Base-by-base conservation (phyloP, 23 tunicate genomes). In the Pegea sp. region DNA sequence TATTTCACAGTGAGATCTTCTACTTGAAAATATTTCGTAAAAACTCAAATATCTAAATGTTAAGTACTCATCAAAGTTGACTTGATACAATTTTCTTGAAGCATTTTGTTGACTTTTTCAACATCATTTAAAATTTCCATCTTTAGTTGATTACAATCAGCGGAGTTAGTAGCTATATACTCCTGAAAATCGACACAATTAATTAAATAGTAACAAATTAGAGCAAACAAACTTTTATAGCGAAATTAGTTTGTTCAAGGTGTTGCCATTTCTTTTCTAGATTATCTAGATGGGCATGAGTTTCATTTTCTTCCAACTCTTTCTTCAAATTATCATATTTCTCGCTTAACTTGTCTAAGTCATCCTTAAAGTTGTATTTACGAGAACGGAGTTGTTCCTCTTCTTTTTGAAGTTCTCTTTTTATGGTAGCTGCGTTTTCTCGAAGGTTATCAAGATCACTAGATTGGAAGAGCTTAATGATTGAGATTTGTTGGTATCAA, bases 241-340 rank as follows among this genome's bases (percentile, higher is more conserved):
- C 75, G 49, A 84, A 84, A 52, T 84, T 84, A 49, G 60, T 84
- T 59, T 84, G 84, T 34, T 84, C 95, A 52, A 84, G 3, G 42
- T 74, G 76, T 53, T 84, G 84, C 95, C 81, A 74, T 56, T 74
- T 84, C 62, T 53, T 68, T 25, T 67, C 75, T 54, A 61, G 43
- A 51, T 84, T 84, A 26, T 52, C 61, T 0, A 84, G 72, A 49
- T 74, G 84, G 1, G 72, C 76, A 31, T 73, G 84, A 6, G 95
- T 74, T 24, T 84, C 95, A 33, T 73, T 74, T 42, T 74, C 84
- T 29, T 84, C 95, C 49, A 84, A 29, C 13, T 26, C 27, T 42
- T 30, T 53, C 30, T 60, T 44, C 60, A 73, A 33, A 4, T 71
- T 54, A 23, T 66, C 51, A 21, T 72, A 74, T 32, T 84, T 32